Evolutionary conservation across 1,140 invertebrate species (phyloP).

Genomic region (Lepidostoma basale): DNA sequence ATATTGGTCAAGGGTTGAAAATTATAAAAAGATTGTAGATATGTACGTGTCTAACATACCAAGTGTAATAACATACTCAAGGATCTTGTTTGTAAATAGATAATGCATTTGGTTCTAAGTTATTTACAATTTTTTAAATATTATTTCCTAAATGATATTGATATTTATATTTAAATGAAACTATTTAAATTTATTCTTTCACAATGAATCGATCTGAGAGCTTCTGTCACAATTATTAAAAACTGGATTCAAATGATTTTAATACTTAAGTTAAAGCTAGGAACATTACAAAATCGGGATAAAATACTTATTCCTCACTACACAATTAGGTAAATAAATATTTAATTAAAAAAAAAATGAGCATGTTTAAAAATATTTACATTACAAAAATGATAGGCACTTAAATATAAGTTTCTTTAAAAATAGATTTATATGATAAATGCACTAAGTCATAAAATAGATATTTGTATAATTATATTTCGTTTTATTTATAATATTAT

Average conservation of each 20-base stretch:
- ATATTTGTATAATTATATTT: neutral
- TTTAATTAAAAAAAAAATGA: neutral
- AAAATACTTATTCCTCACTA: neutral
- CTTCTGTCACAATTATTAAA: neutral
- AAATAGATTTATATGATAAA: neutral
- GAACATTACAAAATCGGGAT: slow-evolving; percentile 5
- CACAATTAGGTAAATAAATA: neutral
- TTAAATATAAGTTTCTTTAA: neutral
- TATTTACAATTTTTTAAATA: neutral
- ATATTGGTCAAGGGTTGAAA: too few species aligned
- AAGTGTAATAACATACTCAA: too few species aligned
- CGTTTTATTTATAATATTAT: neutral
- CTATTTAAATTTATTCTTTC: neutral
- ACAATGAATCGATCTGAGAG: neutral
- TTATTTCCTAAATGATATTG: neutral
- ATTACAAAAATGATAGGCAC: neutral
- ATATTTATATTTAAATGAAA: neutral
- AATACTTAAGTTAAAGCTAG: slow-evolving; percentile 12
- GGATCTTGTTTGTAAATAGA: too few species aligned
- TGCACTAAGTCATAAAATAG: neutral
- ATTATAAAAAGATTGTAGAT: too few species aligned
- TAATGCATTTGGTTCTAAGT: too few species aligned
- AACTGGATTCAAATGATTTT: neutral
- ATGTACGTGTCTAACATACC: too few species aligned
- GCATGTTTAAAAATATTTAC: neutral